phyloP scores from a whole-genome alignment of 1,140 invertebrate species.

The Drosophila teissieri region DNA sequence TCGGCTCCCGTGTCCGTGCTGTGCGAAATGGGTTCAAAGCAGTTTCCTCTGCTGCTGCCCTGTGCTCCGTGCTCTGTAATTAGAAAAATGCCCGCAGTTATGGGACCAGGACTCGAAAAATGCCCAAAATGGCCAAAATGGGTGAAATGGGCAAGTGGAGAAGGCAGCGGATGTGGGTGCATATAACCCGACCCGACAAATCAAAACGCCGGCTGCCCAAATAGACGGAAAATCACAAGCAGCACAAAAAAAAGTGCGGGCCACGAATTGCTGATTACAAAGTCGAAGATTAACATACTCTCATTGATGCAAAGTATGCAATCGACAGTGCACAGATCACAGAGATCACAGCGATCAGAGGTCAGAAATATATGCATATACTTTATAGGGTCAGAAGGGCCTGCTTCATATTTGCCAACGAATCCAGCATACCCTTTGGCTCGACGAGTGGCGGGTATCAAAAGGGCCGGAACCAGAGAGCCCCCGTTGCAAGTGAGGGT shows the following conservation, averaged over 20 bases:
- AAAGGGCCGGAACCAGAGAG: slow-evolving; percentile 13
- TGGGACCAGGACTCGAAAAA: slow-evolving; percentile 6
- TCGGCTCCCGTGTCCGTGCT: slow-evolving; percentile 18
- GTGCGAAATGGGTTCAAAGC: slow-evolving; percentile 66
- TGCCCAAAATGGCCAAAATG: too few relatives aligned
- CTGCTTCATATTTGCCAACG: too few relatives aligned
- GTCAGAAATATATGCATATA: not conserved
- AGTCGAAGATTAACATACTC: not conserved
- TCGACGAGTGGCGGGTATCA: not conserved
- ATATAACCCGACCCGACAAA: slow-evolving; percentile 18
- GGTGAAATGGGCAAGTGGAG: too few relatives aligned
- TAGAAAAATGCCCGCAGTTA: slow-evolving; percentile 76
- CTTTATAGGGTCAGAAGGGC: not conserved
- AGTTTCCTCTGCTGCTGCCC: slow-evolving; percentile 9
- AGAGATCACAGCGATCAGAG: too few relatives aligned
- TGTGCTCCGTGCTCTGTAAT: slow-evolving; percentile 50
- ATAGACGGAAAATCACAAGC: slow-evolving; percentile 14
- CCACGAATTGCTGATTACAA: not conserved
- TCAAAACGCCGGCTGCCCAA: slow-evolving; percentile 41
- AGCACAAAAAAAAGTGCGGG: not conserved
- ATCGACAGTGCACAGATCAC: too few relatives aligned
- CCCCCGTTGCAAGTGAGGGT: not conserved
- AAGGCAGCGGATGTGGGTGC: not conserved
- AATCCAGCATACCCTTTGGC: too few relatives aligned
- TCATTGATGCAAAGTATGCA: too few relatives aligned